Conservation (phyloP, 1,140 invertebrate genomes). For the Pseudomyrmex sp. region DNA sequence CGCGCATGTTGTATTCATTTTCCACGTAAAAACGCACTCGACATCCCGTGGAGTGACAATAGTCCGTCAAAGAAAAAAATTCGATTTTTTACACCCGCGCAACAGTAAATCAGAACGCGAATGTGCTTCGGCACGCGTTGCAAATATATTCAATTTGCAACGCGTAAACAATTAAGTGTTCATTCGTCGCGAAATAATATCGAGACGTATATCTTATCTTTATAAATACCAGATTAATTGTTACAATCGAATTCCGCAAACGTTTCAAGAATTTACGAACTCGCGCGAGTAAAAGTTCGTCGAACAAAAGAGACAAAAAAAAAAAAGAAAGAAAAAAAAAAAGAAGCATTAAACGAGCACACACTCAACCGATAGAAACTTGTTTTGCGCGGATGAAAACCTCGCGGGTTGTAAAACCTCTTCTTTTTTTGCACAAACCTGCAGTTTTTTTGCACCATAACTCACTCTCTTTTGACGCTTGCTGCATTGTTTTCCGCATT, state of each 20-base stretch:
- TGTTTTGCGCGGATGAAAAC: background rate
- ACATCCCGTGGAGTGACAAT: background rate
- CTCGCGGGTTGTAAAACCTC: background rate
- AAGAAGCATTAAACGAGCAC: background rate
- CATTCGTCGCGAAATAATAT: too few relatives aligned
- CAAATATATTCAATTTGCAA: too few relatives aligned
- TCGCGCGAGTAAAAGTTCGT: too few relatives aligned
- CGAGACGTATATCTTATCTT: too few relatives aligned
- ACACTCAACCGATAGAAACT: constrained; percentile 6
- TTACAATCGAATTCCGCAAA: too few relatives aligned
- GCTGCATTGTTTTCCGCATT: background rate
- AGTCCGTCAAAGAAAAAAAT: background rate
- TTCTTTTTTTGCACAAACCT: background rate
- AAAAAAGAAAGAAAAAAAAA: constrained; percentile 24
- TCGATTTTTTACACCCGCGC: background rate
- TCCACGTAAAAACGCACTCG: background rate
- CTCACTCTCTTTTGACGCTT: background rate
- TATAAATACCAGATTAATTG: too few relatives aligned
- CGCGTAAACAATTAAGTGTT: too few relatives aligned
- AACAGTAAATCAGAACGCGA: background rate
- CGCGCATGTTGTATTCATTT: background rate
- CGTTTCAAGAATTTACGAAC: too few relatives aligned
- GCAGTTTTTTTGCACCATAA: background rate
- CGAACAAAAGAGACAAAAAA: background rate
- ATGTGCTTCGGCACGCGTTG: background rate